phyloP scores from a whole-genome alignment of 1,140 invertebrate species.

The Formica exsecta region DNA sequence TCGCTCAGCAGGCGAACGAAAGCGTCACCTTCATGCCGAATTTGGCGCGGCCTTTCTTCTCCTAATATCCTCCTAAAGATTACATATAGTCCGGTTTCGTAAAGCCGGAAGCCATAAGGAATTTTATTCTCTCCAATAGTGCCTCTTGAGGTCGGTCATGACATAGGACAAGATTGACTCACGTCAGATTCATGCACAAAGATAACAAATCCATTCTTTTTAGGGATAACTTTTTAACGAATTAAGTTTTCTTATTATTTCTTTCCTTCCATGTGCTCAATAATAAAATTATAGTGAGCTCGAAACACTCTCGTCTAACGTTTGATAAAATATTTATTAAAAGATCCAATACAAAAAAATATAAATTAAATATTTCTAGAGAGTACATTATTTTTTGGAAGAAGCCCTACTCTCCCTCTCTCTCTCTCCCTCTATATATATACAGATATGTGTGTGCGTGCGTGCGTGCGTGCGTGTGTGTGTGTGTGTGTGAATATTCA shows the following conservation, averaged over 20 bases:
- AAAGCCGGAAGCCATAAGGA: slow-evolving; percentile 46
- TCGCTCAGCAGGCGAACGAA: background rate
- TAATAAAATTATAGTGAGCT: background rate
- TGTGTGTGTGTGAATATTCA: background rate
- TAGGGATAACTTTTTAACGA: background rate
- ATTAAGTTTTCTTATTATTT: background rate
- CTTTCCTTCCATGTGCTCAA: background rate
- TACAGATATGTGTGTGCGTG: too few species aligned
- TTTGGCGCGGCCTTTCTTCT: slow-evolving; percentile 11
- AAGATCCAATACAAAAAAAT: background rate
- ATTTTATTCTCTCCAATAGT: slow-evolving; percentile 34
- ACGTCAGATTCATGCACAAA: background rate
- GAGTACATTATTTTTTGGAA: background rate
- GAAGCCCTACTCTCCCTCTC: background rate
- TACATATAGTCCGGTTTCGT: background rate
- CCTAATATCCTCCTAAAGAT: slow-evolving; percentile 23
- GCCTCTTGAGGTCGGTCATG: background rate
- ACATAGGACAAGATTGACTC: slow-evolving; percentile 4
- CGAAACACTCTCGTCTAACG: background rate
- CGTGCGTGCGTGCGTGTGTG: too few species aligned
- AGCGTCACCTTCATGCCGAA: slow-evolving; percentile 1
- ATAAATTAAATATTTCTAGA: background rate
- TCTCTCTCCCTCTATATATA: too few species aligned
- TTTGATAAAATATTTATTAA: background rate
- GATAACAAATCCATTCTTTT: background rate